Base-by-base conservation (phyloP, 2,888 invertebrate genomes). In the Eutolmus rufibarbis region DNA sequence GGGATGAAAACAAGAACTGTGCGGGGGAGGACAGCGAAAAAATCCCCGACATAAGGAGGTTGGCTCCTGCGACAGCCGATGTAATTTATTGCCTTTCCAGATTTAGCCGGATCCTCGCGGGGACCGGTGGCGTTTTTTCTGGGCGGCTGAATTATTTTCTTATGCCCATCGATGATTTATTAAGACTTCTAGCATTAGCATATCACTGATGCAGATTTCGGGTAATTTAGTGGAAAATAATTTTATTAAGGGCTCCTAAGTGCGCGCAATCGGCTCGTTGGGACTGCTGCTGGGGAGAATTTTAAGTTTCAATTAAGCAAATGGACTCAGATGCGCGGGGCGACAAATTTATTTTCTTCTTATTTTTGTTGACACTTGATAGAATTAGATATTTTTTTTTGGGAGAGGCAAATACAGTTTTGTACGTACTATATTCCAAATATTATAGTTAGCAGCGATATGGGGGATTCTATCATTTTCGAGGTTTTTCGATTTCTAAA, bases 171-270 rank as follows among this genome's bases (percentile, higher is more conserved):
- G 88, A 88, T 88, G 88, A 88, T 88, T 88, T 88, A 88, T 88
- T 86, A 86, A 86, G 86, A 88, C 46, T 86, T 79, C 51, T 57
- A 19, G 31, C 86, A 88, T 88, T 88, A 88, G 88, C 88, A 88
- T 88, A 88, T 88, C 74, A 57, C 37, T 86, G 78, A 86, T 86
- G 74, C 88, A 76, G 88, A 82, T 88, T 88, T 81, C 82, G 86
- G 74, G 81, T 88, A 88, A 88, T 88, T 88, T 86, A 88, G 76
- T 88, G 88, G 88, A 88, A 88, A 88, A 88, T 88, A 86, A 88
- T 88, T 88, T 88, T 57, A 85, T 87, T 85, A 87, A 87, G 85
- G 78, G 79, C 78, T 74, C 40, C 46, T 23, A 28, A 74, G 34
- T 85, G 37, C 28, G 51, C 28, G 46, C 7, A 51, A 79, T 51